These are phyloP conservation scores for Aphodius sticticus DNA, from an alignment of 2,888 invertebrate species.

Conservation along the genomic window DNA sequence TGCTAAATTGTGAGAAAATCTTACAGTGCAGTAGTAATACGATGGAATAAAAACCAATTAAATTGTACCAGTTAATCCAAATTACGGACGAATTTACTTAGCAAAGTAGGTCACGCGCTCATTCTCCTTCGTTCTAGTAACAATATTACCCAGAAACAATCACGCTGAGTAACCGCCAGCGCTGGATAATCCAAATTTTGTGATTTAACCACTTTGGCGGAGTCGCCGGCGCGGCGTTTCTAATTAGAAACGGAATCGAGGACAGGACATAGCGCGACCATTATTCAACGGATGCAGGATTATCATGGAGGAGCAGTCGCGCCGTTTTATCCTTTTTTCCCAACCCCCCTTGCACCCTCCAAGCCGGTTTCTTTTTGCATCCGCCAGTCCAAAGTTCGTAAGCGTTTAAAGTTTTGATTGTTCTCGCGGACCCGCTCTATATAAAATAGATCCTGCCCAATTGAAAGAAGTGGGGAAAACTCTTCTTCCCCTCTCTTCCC, in stretches of 20 bases:
- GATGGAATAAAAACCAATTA: background rate
- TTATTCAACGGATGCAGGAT: constrained; percentile 4
- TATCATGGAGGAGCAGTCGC: background rate
- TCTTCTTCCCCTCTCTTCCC: background rate
- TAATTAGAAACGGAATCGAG: background rate
- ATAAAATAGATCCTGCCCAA: constrained; percentile 22
- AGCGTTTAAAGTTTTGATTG: constrained; percentile 25
- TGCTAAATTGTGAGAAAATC: no score
- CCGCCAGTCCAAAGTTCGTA: constrained; percentile 11
- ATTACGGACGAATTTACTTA: background rate
- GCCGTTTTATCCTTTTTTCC: background rate
- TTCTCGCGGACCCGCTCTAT: constrained; percentile 15
- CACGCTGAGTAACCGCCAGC: background rate
- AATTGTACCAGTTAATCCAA: background rate
- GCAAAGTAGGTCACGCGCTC: background rate
- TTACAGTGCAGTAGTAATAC: background rate
- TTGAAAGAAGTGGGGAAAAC: constrained; percentile 13
- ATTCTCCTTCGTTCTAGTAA: background rate
- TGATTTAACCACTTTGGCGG: constrained; percentile 4
- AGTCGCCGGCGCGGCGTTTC: background rate
- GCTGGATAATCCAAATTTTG: background rate
- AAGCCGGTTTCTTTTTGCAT: background rate
- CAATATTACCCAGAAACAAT: background rate
- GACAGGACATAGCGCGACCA: background rate
- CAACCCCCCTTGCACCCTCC: background rate